Conservation (phyloP, 2,888 invertebrate genomes). For the Ophion ellenae region DNA sequence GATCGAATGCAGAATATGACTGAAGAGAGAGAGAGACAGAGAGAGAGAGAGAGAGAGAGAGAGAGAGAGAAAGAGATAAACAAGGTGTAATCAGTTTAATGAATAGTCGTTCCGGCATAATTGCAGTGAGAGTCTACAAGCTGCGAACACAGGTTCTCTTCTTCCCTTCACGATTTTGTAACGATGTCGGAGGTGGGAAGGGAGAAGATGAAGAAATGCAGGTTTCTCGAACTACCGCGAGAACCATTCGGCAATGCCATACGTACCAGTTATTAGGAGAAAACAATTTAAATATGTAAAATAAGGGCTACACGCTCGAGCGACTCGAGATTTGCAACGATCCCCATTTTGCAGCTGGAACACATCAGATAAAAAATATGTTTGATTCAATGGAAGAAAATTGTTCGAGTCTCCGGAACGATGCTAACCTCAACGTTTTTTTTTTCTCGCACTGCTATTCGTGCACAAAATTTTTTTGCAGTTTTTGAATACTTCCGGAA, state of each 20-base stretch:
- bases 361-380: not conserved
- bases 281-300: not conserved
- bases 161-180: conserved; percentile 27
- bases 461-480: no score
- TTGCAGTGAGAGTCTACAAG: conserved; percentile 75
- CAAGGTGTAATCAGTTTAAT: conserved; percentile 82
- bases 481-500: no score
- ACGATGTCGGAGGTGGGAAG: conserved; percentile 21
- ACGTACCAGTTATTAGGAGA: conserved; percentile 5
- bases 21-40: conserved; percentile 10
- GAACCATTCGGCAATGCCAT: conserved; percentile 15
- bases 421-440: no score
- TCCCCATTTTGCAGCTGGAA: not conserved
- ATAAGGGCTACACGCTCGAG: not conserved
- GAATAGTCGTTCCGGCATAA: conserved; percentile 81
- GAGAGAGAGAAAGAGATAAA: conserved; percentile 58
- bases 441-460: no score
- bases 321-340: not conserved
- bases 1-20: not conserved
- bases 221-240: conserved; percentile 1
- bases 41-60: conserved; percentile 32
- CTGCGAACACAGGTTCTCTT: conserved; percentile 25
- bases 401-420: no score
- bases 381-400: not conserved
- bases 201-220: conserved; percentile 8